phyloP scores from a whole-genome alignment of 2,888 invertebrate species.

The Melikaiella ostensackeni region DNA sequence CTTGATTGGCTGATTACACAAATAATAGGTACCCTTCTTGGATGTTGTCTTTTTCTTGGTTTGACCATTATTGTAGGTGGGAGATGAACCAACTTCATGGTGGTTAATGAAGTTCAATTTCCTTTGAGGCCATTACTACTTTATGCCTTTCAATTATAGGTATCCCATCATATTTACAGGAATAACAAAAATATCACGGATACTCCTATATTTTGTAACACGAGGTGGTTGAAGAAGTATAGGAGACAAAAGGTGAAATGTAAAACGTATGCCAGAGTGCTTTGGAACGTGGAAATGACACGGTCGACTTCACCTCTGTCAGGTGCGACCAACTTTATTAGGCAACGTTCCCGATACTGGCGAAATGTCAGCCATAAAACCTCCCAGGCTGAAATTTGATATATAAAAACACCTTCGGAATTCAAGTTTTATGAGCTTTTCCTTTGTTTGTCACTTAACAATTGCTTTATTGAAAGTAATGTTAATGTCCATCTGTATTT shows the following conservation, averaged over 20 bases:
- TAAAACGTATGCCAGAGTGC: slow-evolving; percentile 17
- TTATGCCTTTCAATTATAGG: slow-evolving; percentile 3
- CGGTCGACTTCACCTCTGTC: slow-evolving; percentile 30
- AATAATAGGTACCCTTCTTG: background rate
- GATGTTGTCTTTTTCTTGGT: background rate
- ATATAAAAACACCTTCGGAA: slow-evolving; percentile 13
- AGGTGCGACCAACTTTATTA: slow-evolving; percentile 38
- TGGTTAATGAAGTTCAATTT: slow-evolving; percentile 17
- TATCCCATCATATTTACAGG: background rate
- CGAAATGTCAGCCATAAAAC: slow-evolving; percentile 15
- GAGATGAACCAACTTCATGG: slow-evolving; percentile 19
- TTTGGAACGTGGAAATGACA: slow-evolving; percentile 34
- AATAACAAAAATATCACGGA: too few relatives aligned
- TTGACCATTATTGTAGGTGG: background rate
- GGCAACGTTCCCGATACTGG: slow-evolving; percentile 4
- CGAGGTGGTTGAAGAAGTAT: background rate
- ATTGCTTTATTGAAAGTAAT: background rate
- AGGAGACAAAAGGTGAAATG: slow-evolving; percentile 4
- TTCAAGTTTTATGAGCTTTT: slow-evolving; percentile 17
- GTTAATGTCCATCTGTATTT: background rate
- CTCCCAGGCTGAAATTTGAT: slow-evolving; percentile 23
- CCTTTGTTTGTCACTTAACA: slow-evolving; percentile 24
- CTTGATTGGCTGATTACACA: slow-evolving; percentile 2
- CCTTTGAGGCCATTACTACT: background rate
- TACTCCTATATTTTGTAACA: background rate